These are phyloP conservation scores for Papilio aristodemus DNA, from an alignment of 1,140 invertebrate genomes.

Conservation along the genomic window DNA sequence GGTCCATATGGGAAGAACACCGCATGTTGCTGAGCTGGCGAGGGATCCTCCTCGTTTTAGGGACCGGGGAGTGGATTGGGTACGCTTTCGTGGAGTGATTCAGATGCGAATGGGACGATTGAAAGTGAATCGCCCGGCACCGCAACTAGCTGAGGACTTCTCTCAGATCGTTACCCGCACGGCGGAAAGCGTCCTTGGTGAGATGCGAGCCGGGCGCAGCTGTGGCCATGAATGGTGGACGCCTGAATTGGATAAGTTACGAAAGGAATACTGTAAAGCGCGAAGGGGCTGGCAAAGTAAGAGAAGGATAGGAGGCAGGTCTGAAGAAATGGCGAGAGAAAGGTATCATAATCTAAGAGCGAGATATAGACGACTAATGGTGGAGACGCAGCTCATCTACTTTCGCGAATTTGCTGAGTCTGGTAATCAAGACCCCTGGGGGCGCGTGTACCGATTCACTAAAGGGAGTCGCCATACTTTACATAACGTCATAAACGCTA, in stretches of 20 bases:
- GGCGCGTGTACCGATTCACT: conserved; percentile 41
- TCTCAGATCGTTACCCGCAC: conserved; percentile 28
- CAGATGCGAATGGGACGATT: background rate
- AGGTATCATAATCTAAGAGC: conserved; percentile 17
- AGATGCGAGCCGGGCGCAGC: background rate
- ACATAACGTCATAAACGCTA: conserved; percentile 38
- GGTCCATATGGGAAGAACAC: background rate
- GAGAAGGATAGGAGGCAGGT: conserved; percentile 23
- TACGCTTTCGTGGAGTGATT: background rate
- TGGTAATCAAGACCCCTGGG: conserved; percentile 48
- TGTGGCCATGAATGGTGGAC: conserved; percentile 47
- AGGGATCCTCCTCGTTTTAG: background rate
- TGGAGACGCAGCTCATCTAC: conserved; percentile 36
- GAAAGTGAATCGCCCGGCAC: background rate
- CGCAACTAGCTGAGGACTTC: conserved; percentile 15
- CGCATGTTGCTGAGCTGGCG: background rate
- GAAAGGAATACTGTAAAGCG: conserved; percentile 19
- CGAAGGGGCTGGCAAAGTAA: conserved; percentile 41
- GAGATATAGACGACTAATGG: conserved; percentile 39
- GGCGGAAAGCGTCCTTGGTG: conserved; percentile 30
- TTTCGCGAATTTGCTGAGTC: conserved; percentile 38
- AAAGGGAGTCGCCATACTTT: conserved; percentile 37
- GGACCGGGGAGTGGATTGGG: background rate
- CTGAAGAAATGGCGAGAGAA: conserved; percentile 22
- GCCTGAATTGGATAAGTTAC: conserved; percentile 36